phyloP scores from a whole-genome alignment of 2,888 invertebrate species.

The Galerucella calmariensis region DNA sequence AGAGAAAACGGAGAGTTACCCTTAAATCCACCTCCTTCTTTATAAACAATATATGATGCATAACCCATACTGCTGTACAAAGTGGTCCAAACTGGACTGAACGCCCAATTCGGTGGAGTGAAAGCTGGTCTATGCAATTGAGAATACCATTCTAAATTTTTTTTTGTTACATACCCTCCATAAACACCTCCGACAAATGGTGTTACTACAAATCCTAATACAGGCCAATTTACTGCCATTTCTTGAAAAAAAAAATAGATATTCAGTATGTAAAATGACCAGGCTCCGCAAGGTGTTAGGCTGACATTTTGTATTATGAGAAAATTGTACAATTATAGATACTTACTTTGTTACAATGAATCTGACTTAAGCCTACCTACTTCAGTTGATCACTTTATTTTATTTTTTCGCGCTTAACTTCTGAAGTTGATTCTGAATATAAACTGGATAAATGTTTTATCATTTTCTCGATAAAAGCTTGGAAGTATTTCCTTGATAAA shows the following conservation, averaged over 20 bases:
- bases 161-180: conserved; percentile 72
- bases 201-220: conserved; percentile 58
- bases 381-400: too few relatives aligned
- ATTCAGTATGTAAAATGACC: background rate
- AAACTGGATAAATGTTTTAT: background rate
- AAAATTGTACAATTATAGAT: too few relatives aligned
- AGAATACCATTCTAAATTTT: conserved; percentile 73
- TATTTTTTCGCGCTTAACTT: too few relatives aligned
- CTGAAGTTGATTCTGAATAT: too few relatives aligned
- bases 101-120: conserved; percentile 83
- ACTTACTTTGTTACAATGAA: too few relatives aligned
- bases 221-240: conserved; percentile 4
- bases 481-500: background rate
- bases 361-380: too few relatives aligned
- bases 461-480: background rate
- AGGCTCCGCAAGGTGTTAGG: too few relatives aligned
- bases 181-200: conserved; percentile 79
- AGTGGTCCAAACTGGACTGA: conserved; percentile 82
- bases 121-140: conserved; percentile 78
- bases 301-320: too few relatives aligned
- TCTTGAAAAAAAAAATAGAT: background rate
- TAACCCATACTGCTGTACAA: conserved; percentile 85
- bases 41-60: conserved; percentile 83
- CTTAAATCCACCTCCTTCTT: conserved; percentile 78
- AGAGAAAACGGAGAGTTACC: conserved; percentile 59